These are phyloP conservation scores for Microcebus griseorufus DNA, from an alignment of 2,113 vertebrate species.

Conservation along the genomic window DNA sequence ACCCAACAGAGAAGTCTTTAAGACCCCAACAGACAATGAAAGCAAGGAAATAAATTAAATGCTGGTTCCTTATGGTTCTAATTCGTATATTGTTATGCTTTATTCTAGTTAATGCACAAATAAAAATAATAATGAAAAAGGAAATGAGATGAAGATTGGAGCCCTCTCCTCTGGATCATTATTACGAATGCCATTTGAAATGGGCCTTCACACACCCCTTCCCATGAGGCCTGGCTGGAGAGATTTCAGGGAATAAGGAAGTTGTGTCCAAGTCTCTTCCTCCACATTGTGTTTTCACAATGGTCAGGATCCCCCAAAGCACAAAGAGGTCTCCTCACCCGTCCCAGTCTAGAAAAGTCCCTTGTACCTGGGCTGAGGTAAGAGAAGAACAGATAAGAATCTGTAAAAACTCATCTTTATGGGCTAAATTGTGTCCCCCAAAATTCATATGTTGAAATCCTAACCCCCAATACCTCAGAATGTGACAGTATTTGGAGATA, in stretches of 20 bases:
- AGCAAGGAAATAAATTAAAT: neutral
- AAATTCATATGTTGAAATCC: neutral
- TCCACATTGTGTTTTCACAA: neutral
- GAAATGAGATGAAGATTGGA: neutral
- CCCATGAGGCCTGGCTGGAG: neutral
- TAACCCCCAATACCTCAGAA: neutral
- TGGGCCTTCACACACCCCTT: neutral
- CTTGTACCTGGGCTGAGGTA: neutral
- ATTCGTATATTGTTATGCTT: neutral
- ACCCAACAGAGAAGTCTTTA: neutral
- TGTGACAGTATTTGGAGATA: neutral
- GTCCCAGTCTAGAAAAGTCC: neutral
- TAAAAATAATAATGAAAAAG: neutral
- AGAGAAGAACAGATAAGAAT: neutral
- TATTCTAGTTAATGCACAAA: neutral
- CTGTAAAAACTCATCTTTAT: neutral
- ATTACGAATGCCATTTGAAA: neutral
- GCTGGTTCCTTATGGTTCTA: neutral
- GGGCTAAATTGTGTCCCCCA: neutral
- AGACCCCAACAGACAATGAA: neutral
- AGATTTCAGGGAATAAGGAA: neutral
- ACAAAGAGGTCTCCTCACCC: neutral
- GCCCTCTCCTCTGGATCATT: neutral
- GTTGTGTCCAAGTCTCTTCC: neutral
- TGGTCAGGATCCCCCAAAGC: neutral